Conservation (phyloP, 2,888 invertebrate genomes). For the Deroplatys truncata region DNA sequence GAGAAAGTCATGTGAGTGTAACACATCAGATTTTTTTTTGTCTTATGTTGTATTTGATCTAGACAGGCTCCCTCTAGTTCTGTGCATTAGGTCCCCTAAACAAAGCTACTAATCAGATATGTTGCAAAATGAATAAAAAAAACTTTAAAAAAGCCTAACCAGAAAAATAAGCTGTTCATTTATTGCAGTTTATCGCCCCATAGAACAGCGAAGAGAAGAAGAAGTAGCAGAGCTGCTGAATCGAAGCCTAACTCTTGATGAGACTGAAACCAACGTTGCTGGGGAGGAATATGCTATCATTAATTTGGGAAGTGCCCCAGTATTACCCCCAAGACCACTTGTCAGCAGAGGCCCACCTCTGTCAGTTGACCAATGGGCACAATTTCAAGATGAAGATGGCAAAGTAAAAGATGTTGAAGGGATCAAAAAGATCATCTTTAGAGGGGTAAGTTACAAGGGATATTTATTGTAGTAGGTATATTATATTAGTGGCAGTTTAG, state of each 20-base stretch:
- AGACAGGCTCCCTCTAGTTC: no score
- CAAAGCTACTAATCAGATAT: no score
- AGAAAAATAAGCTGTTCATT: not conserved
- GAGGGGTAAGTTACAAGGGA: conserved; percentile 63
- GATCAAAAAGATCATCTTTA: conserved; percentile 82
- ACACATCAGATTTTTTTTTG: no score
- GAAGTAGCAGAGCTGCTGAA: conserved; percentile 61
- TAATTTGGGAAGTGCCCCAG: conserved; percentile 53
- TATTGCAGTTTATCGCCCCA: conserved; percentile 34
- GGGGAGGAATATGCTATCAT: conserved; percentile 72
- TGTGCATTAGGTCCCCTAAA: no score
- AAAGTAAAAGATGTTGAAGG: conserved; percentile 71
- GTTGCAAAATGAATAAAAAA: no score
- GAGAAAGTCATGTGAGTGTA: no score
- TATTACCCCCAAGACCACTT: conserved; percentile 65
- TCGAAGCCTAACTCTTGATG: conserved; percentile 37
- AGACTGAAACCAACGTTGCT: conserved; percentile 18
- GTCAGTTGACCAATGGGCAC: conserved; percentile 75
- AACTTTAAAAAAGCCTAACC: no score
- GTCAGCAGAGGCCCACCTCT: conserved; percentile 70
- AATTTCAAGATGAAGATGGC: conserved; percentile 75
- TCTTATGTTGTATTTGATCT: no score
- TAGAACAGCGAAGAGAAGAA: conserved; percentile 42
- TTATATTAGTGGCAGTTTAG: not conserved
- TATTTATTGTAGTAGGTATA: conserved; percentile 33